Percentiles rank a stretch among this genome's conserved stretches.
These are phyloP conservation scores for Drosophila hydei DNA, from an alignment of 1,140 invertebrate species.

Conservation along the genomic window DNA sequence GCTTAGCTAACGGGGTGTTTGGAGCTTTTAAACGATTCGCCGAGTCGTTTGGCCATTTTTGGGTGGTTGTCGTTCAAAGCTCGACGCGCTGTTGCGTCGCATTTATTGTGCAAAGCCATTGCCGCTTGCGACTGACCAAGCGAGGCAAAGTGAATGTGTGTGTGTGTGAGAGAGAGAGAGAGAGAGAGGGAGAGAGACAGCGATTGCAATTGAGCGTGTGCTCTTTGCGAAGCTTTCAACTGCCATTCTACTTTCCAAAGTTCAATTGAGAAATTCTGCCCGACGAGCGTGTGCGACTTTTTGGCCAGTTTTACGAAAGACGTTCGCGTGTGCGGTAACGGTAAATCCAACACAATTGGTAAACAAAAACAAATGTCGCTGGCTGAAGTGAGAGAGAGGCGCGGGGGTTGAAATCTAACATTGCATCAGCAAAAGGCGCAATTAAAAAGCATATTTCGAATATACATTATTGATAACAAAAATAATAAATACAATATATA, in stretches of 20 bases:
- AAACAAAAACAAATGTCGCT: slow-evolving; percentile 34
- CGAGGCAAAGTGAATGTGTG: slow-evolving; percentile 17
- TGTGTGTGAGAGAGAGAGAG: slow-evolving; percentile 19
- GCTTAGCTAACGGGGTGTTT: slow-evolving; percentile 32
- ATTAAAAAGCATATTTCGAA: slow-evolving; percentile 6
- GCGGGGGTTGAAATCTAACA: slow-evolving; percentile 46
- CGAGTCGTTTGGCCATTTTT: slow-evolving; percentile 70
- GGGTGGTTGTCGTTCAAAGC: slow-evolving; percentile 59
- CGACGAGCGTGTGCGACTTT: slow-evolving; percentile 36
- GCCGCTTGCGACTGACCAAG: slow-evolving; percentile 22
- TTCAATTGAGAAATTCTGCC: slow-evolving; percentile 61
- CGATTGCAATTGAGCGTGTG: slow-evolving; percentile 29
- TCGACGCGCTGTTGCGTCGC: slow-evolving; percentile 73
- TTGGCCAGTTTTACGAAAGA: slow-evolving; percentile 69
- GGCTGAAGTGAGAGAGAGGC: background rate
- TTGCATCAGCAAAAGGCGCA: slow-evolving; percentile 41
- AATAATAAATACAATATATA: background rate
- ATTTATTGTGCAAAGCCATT: slow-evolving; percentile 35
- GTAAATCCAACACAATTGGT: slow-evolving; percentile 13
- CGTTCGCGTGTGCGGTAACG: slow-evolving; percentile 67
- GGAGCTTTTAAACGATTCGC: slow-evolving; percentile 34
- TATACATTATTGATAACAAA: background rate
- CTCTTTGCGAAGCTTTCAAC: slow-evolving; percentile 30
- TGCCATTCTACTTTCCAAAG: slow-evolving; percentile 53
- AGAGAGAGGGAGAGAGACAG: slow-evolving; percentile 23